These are phyloP conservation scores for Drosophila histrio DNA, from an alignment of 2,888 invertebrate species.

Conservation along the genomic window DNA sequence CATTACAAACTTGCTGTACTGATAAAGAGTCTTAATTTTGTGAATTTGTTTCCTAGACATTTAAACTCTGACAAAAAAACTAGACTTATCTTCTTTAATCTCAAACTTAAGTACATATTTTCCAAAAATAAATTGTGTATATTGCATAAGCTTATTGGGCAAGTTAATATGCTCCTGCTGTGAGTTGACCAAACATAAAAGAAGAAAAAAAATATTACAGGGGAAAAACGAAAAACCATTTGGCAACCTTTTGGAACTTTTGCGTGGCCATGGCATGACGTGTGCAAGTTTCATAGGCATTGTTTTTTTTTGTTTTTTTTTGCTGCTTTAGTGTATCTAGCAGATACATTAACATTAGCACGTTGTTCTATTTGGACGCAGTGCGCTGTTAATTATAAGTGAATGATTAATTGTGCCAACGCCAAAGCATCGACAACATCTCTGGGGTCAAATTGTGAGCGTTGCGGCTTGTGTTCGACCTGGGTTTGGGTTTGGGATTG, in stretches of 20 bases:
- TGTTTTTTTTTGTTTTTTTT: slow-evolving; percentile 20
- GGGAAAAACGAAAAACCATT: slow-evolving; percentile 51
- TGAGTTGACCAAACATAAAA: slow-evolving; percentile 15
- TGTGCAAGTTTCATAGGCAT: slow-evolving; percentile 40
- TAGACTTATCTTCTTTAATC: background rate
- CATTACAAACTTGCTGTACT: too few species aligned
- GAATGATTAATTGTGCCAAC: slow-evolving; percentile 75
- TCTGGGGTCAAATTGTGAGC: slow-evolving; percentile 46
- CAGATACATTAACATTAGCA: slow-evolving; percentile 70
- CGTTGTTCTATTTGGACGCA: slow-evolving; percentile 73
- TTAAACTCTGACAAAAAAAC: background rate
- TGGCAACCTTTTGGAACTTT: slow-evolving; percentile 69
- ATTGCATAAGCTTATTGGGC: slow-evolving; percentile 5
- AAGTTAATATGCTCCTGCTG: slow-evolving; percentile 46
- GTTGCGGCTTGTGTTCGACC: slow-evolving; percentile 48
- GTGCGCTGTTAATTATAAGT: slow-evolving; percentile 74
- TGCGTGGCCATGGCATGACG: slow-evolving; percentile 39
- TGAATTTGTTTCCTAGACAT: background rate
- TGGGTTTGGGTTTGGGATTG: slow-evolving; percentile 2
- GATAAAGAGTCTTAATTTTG: background rate
- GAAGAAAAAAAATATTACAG: slow-evolving; percentile 11
- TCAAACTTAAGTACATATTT: slow-evolving; percentile 4
- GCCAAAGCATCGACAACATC: slow-evolving; percentile 55
- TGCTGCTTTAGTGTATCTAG: slow-evolving; percentile 38
- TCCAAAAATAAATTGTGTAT: slow-evolving; percentile 17